Evolutionary conservation across 2,797 vertebrate species (phyloP).

Genomic region (Megaceryle alcyon): DNA sequence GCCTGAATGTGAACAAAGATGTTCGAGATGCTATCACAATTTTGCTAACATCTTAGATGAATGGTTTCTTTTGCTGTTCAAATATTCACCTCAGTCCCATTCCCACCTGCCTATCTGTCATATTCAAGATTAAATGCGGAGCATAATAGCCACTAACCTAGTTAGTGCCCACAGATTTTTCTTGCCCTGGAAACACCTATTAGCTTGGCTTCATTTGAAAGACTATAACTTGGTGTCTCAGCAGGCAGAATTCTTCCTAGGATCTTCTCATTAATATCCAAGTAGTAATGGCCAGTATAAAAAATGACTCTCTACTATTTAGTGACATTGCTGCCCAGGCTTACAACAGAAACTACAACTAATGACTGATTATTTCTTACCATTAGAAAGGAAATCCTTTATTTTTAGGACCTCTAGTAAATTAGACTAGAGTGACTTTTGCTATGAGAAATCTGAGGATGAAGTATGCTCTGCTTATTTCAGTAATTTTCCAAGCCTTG

Average conservation of each 20-base stretch:
- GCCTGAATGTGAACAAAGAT: neutral
- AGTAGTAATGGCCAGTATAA: conserved; percentile 10
- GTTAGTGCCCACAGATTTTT: conserved; percentile 20
- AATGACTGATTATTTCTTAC: conserved; percentile 34
- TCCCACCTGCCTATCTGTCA: neutral
- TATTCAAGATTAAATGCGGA: conserved; percentile 15
- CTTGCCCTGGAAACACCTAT: conserved; percentile 29
- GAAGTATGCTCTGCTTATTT: neutral
- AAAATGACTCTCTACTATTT: conserved; percentile 24
- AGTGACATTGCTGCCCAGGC: neutral
- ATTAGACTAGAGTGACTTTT: neutral
- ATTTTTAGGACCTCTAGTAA: conserved; percentile 9
- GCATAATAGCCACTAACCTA: conserved; percentile 29
- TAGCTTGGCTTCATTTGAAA: conserved; percentile 44
- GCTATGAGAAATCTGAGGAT: neutral
- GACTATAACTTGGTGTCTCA: conserved; percentile 23
- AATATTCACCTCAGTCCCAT: neutral
- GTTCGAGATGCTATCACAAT: neutral
- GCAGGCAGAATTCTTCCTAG: conserved; percentile 16
- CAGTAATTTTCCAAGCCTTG: neutral
- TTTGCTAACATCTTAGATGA: neutral
- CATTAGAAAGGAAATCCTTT: conserved; percentile 22
- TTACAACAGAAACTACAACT: neutral
- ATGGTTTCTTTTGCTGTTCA: neutral
- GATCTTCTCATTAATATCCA: conserved; percentile 25